Base-by-base conservation (phyloP, 2,888 invertebrate species). In the Spilarctia lutea region DNA sequence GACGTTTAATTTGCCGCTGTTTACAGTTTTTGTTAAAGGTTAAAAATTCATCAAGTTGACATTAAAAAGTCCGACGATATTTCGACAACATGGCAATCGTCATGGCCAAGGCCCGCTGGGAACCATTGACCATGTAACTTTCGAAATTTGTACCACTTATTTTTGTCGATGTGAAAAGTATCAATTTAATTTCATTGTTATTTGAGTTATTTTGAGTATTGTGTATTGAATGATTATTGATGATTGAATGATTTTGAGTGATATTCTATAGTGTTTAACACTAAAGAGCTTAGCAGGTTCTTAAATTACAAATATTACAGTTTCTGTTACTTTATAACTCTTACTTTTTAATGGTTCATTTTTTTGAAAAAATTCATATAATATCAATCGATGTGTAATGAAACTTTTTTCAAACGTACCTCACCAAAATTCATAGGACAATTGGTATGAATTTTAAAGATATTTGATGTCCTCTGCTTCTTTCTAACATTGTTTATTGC, bases 81-180 rank as follows among this genome's bases (percentile, higher is more conserved):
- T 86, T 85, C 79, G 77, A 80, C 78, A 84, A 77, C 77, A 72
- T 73, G 76, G 77, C 78, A 74, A 72, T 80, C 85, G 80, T 83
- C 87, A 86, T 83, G 87, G 86, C 81, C 86, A 86, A 85, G 86
- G 86, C 79, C 75, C 78, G 73, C 77, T 45, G 76, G 76, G 76
- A 79, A 83, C 85, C 82, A 81, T 80, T 86, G 85, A 83, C 82
- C 82, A 82, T 81, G 81, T 76, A 81, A 79, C 81, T 84, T 84
- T 86, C 81, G 79, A 85, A 86, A 85, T 79, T 76, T 77, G 79
- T 80, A 81, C 78, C 74, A 78, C 75, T 78, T 84, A 81, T 81
- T 84, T 79, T 77, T 71, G 74, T 69, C 65, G 68, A 68, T 48
- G 56, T 67, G 2, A 65, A 71, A 39, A 56, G 56, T 56, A 65